Base-by-base conservation (phyloP, 2,888 invertebrate species). In the Drosophila monieri region DNA sequence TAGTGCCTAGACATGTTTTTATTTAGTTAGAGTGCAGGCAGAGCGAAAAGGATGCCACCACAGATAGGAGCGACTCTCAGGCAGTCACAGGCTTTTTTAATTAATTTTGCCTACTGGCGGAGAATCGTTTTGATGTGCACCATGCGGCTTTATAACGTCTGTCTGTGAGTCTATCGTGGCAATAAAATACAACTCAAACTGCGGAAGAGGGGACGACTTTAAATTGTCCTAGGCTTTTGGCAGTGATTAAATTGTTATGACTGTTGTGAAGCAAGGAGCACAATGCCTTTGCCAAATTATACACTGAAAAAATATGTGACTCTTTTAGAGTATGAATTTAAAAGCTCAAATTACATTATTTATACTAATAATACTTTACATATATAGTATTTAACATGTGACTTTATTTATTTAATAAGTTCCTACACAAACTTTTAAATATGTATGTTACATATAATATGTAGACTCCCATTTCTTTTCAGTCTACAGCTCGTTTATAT, bases 1-100 rank as follows among this genome's bases (percentile, higher is more conserved):
- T 85, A 85, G 84, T 85, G 84, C 84, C 84, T 85, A 85, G 84
- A 85, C 84, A 83, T 79, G 83, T 74, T 85, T 81, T 81, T 83
- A 79, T 84, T 79, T 78, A 74, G 55, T 49, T 61, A 44, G 44
- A 23, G 35, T 12, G 44, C 32, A n/a, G 8, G 9, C 21, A 9
- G 43, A 15, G 23, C 35, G 25, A 9, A 5, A 37, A 6, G 15
- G 18, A 39, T 10, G 10, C 9, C 3, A 39, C 12, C n/a, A 14
- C 35, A 10, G 49, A 35, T 14, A 25, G 25, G n/a, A 52, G 37
- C 37, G 51, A 46, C 51, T 6, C 35, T 15, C 54, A 43, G 25
- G 43, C 57, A 52, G 75, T 58, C 47, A 64, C 56, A 67, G 49
- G 44, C 56, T 56, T 60, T 84, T 85, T 83, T 85, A 85, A 85